phyloP scores from a whole-genome alignment of 2,797 vertebrate genomes.

The Acanthopagrus latus region DNA sequence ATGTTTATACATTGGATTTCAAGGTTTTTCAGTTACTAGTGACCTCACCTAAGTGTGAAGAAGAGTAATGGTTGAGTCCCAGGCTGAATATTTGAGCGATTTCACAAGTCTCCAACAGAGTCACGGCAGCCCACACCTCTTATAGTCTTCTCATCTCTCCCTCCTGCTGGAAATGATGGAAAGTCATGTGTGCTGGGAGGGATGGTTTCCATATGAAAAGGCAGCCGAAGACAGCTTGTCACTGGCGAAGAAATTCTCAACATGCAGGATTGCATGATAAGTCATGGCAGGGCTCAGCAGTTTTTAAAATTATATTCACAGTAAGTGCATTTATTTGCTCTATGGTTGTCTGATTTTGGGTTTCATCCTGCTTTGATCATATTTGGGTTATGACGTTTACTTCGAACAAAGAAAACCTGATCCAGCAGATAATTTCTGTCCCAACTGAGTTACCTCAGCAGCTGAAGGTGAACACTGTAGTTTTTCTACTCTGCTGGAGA shows the following conservation, averaged over 20 bases:
- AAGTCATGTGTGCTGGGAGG: slow-evolving; percentile 12
- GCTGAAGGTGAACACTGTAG: not conserved
- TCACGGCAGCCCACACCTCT: slow-evolving; percentile 11
- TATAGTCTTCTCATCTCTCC: slow-evolving; percentile 28
- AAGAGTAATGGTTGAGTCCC: slow-evolving; percentile 24
- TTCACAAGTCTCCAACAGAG: slow-evolving; percentile 32
- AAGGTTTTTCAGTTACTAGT: slow-evolving; percentile 2
- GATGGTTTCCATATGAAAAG: not conserved
- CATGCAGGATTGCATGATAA: not conserved
- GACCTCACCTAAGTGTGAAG: slow-evolving; percentile 1
- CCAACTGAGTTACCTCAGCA: slow-evolving; percentile 8
- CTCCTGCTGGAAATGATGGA: slow-evolving; percentile 18
- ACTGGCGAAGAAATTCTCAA: not conserved
- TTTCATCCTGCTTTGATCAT: slow-evolving; percentile 3
- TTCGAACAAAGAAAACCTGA: not conserved
- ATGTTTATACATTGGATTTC: slow-evolving; percentile 22
- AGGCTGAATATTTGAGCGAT: slow-evolving; percentile 34
- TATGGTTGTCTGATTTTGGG: not conserved
- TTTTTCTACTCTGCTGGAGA: not conserved
- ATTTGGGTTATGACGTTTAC: not conserved
- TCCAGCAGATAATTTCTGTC: slow-evolving; percentile 3
- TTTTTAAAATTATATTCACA: not conserved
- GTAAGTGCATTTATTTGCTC: slow-evolving; percentile 3
- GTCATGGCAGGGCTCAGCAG: not conserved
- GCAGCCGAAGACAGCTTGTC: slow-evolving; percentile 9